phyloP scores from a whole-genome alignment of 2,888 invertebrate species.

The Nipponacmea schrenckii region DNA sequence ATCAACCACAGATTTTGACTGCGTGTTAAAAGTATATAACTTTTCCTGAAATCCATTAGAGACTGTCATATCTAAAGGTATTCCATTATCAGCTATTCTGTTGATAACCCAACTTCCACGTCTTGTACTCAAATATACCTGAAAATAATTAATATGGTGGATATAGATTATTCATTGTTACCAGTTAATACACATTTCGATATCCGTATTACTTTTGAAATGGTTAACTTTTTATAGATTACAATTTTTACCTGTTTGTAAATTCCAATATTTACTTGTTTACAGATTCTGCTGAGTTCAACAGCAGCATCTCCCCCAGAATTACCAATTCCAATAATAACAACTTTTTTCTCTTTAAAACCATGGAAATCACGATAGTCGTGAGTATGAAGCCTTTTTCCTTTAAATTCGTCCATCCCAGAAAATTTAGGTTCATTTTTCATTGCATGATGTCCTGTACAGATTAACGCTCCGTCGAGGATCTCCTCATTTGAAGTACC shows the following conservation, averaged over 20 bases:
- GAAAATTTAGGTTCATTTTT: conserved; percentile 45
- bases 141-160: conserved; percentile 10
- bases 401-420: conserved; percentile 52
- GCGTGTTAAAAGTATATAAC: conserved; percentile 9
- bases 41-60: conserved; percentile 26
- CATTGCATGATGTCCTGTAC: conserved; percentile 58
- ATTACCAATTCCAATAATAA: conserved; percentile 71
- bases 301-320: conserved; percentile 70
- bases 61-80: conserved; percentile 52
- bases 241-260: too few relatives aligned
- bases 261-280: conserved; percentile 59
- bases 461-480: conserved; percentile 57
- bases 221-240: too few relatives aligned
- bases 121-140: conserved; percentile 69
- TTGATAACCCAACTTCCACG: conserved; percentile 68
- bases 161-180: too few relatives aligned
- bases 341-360: conserved; percentile 63
- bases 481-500: conserved; percentile 31
- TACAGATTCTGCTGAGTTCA: conserved; percentile 61
- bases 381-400: conserved; percentile 55
- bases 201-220: too few relatives aligned
- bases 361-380: conserved; percentile 52
- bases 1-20: conserved; percentile 27
- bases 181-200: too few relatives aligned
- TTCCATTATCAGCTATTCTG: conserved; percentile 55